Evolutionary conservation across 2,888 invertebrate genomes (phyloP), one percentile per base, ranked within the genome.

Genomic region (Troglohyphantes excavatus): DNA sequence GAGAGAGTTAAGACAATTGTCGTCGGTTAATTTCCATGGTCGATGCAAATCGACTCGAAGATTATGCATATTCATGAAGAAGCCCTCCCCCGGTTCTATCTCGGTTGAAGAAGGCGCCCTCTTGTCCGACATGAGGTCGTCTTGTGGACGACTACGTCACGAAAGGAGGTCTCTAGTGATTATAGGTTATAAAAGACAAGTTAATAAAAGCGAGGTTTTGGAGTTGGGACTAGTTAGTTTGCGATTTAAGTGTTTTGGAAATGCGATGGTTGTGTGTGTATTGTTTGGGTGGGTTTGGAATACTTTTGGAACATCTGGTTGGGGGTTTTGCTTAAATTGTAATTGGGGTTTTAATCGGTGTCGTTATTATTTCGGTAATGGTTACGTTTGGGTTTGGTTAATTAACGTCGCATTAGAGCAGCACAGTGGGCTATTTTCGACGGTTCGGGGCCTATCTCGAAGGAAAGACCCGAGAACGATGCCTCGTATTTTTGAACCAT

Each of bases 61-160:
- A 13, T 46, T 65, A 83, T 83, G 73, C 59, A 83, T 83, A 83
- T 83, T 83, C 83, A 83, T 84, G 29, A n/a, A 9, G 9, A 6
- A 13, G 2, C 23, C 33, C 70, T 26, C 29, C 65, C 70, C 70
- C 59, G 29, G n/a, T 13, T 59, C 7, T 39, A 13, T 39, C 39
- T 39, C 27, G 70, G 33, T 33, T 59, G 61, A 39, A 63, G 26
- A 29, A 33, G 68, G 61, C 43, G 70, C 70, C 82, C 65, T 26
- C 17, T 23, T 65, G 83, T 84, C 83, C 23, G 43, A 61, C 59
- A 59, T 23, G 61, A 84, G 43, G 83, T 65, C 83, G 53, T 53
- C n/a, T 13, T 17, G 5, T 53, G n/a, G 53, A n/a, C 53, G n/a
- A 13, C 53, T 53, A 33, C 33, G 33, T 9, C 33, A 9, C 9